Evolutionary conservation across 2,113 vertebrate genomes (phyloP).

Genomic region (Ranitomeya variabilis): DNA sequence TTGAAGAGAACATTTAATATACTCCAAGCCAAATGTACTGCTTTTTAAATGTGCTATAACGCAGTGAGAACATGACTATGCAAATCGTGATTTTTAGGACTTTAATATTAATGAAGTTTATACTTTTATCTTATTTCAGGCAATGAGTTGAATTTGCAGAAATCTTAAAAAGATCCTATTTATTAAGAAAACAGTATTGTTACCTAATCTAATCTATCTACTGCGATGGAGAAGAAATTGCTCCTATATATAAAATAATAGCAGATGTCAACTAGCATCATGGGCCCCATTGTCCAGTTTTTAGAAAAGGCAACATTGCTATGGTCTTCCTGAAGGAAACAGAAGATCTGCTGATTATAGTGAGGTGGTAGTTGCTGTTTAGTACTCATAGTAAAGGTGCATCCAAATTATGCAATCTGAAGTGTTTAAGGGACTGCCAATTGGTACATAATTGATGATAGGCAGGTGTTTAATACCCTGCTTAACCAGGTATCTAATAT

Average conservation of each 20-base stretch:
- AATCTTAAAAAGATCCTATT: background rate
- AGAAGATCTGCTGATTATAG: too few species aligned
- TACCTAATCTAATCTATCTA: background rate
- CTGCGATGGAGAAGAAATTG: background rate
- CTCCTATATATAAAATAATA: background rate
- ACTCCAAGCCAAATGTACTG: background rate
- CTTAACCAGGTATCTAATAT: too few species aligned
- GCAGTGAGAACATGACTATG: background rate
- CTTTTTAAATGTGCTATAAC: background rate
- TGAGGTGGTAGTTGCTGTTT: too few species aligned
- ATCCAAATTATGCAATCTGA: too few species aligned
- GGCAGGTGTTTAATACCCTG: too few species aligned
- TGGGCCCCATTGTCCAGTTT: too few species aligned
- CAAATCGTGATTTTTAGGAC: background rate
- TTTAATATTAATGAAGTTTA: background rate
- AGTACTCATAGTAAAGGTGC: too few species aligned
- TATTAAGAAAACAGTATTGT: background rate
- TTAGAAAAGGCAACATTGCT: too few species aligned
- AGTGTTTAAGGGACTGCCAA: too few species aligned
- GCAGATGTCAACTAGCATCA: background rate
- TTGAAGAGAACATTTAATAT: background rate
- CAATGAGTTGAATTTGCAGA: conserved; percentile 18
- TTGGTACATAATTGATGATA: too few species aligned
- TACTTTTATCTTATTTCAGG: conserved; percentile 52
- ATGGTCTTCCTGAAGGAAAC: too few species aligned